phyloP scores from a whole-genome alignment of 2,888 invertebrate genomes.

The Subacronicta megacephala region DNA sequence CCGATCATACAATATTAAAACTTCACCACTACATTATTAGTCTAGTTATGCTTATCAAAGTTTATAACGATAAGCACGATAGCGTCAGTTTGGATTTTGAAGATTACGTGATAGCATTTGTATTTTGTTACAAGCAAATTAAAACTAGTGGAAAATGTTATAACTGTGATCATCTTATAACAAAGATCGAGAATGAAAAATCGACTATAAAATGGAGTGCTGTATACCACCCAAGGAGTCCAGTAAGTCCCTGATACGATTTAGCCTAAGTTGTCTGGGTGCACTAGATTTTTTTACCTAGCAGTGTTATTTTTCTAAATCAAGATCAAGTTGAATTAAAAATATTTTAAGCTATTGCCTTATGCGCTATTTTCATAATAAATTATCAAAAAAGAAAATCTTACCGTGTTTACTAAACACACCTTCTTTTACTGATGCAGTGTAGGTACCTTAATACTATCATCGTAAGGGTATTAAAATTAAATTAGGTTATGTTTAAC shows the following conservation, averaged over 20 bases:
- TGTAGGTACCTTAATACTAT: background rate
- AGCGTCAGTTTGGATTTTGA: constrained; percentile 5
- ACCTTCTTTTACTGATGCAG: background rate
- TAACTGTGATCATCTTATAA: constrained; percentile 18
- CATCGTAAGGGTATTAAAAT: background rate
- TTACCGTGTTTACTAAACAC: no score
- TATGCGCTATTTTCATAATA: no score
- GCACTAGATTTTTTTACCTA: no score
- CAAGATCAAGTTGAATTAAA: no score
- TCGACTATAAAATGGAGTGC: constrained; percentile 71
- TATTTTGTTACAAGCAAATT: constrained; percentile 19
- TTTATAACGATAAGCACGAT: constrained; percentile 42
- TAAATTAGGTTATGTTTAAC: no score
- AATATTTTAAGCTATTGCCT: background rate
- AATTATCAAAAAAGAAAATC: background rate
- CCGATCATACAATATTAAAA: constrained; percentile 6
- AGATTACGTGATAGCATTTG: constrained; percentile 19
- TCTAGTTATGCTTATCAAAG: constrained; percentile 44
- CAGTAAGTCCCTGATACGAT: constrained; percentile 72
- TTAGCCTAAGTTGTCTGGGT: background rate
- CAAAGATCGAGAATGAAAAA: constrained; percentile 37
- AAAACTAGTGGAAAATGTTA: constrained; percentile 14
- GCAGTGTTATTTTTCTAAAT: no score
- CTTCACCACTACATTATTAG: constrained; percentile 34
- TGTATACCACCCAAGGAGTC: constrained; percentile 77